Evolutionary conservation across 2,797 vertebrate species (phyloP).

Genomic region (Sebastes paucispinis): DNA sequence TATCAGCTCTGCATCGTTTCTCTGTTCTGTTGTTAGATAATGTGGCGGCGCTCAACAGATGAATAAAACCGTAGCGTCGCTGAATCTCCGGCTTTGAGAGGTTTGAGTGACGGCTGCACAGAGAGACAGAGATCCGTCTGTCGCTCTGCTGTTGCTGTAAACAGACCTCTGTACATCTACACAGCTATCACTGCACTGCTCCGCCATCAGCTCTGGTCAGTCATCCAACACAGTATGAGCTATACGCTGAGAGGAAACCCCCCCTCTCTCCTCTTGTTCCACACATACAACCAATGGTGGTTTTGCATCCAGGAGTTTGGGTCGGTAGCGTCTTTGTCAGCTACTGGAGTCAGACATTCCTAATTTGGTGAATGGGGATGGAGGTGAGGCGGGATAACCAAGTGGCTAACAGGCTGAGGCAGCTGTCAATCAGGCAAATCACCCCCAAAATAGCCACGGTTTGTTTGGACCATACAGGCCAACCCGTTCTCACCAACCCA

Average conservation of each 20-base stretch:
- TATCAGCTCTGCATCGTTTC: background rate
- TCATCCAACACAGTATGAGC: background rate
- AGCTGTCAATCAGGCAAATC: constrained; percentile 8
- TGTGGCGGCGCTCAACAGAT: background rate
- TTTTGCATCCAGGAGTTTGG: background rate
- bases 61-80: background rate
- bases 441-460: background rate
- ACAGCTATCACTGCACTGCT: background rate
- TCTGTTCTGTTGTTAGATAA: background rate
- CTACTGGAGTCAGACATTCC: too few relatives aligned
- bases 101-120: background rate
- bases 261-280: too few relatives aligned
- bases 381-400: background rate
- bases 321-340: background rate
- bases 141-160: background rate
- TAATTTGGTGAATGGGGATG: background rate
- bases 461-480: background rate
- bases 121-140: background rate
- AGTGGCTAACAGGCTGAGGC: background rate
- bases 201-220: background rate
- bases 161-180: background rate
- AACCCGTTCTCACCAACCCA: too few relatives aligned
- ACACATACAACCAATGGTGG: background rate
- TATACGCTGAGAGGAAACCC: background rate
- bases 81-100: background rate